phyloP scores from a whole-genome alignment of 2,888 invertebrate species.

The Hermodice carunculata region DNA sequence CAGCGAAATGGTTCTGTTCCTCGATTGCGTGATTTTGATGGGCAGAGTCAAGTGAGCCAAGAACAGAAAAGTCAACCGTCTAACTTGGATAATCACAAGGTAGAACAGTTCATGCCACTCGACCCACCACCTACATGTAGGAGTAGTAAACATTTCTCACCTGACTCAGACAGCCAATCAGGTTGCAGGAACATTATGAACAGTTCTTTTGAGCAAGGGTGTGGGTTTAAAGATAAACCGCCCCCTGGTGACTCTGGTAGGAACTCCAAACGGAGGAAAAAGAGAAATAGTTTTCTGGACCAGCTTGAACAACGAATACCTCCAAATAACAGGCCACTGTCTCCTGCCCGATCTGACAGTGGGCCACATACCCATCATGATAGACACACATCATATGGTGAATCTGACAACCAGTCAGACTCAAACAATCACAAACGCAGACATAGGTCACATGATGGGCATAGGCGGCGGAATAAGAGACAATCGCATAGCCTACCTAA shows the following conservation, averaged over 20 bases:
- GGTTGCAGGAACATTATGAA: too few species aligned
- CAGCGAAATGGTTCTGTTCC: conserved; percentile 45
- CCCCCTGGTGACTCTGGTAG: conserved; percentile 13
- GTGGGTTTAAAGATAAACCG: too few species aligned
- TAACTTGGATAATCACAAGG: background rate
- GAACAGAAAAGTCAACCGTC: background rate
- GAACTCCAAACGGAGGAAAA: conserved; percentile 13
- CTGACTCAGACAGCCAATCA: too few species aligned
- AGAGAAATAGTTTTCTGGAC: conserved; percentile 27
- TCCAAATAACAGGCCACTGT: conserved; percentile 18
- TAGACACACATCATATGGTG: background rate
- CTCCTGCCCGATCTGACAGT: conserved; percentile 5
- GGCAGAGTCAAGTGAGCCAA: conserved; percentile 53
- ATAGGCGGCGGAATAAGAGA: conserved; percentile 43
- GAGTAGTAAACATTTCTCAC: background rate
- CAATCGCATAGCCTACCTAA: conserved; percentile 40
- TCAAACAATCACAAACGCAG: conserved; percentile 5
- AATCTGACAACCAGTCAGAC: background rate
- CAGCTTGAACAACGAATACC: conserved; percentile 35
- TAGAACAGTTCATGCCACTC: background rate
- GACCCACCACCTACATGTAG: too few species aligned
- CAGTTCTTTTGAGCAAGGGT: too few species aligned
- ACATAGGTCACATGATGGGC: conserved; percentile 25
- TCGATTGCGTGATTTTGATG: conserved; percentile 54
- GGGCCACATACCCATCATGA: background rate